These are phyloP conservation scores for Macaca fascicularis DNA, from an alignment of 2,113 vertebrate genomes.

Conservation along the genomic window T2T-MFA8v1.1 NC_088375.1:186763501-186764000, in stretches of 20 bases:
- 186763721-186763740: constrained; percentile 55
- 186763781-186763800: neutral
- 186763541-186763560: neutral
- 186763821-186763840: neutral
- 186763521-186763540: neutral
- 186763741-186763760: neutral
- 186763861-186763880: neutral
- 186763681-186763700: constrained; percentile 7
- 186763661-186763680: constrained; percentile 40
- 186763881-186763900: neutral
- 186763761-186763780: constrained; percentile 21
- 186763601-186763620: constrained; percentile 43
- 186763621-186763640: constrained; percentile 48
- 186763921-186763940: neutral
- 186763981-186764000: neutral
- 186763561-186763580: neutral
- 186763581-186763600: neutral
- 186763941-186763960: neutral
- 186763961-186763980: neutral
- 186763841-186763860: neutral
- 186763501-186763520: neutral
- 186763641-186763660: neutral
- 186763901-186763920: neutral
- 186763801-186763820: neutral
- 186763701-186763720: neutral